Percentiles rank a stretch among this genome's conserved stretches.
Evolutionary conservation across 1,140 invertebrate species (phyloP).

Genomic region (Matsumurasca onukii): DNA sequence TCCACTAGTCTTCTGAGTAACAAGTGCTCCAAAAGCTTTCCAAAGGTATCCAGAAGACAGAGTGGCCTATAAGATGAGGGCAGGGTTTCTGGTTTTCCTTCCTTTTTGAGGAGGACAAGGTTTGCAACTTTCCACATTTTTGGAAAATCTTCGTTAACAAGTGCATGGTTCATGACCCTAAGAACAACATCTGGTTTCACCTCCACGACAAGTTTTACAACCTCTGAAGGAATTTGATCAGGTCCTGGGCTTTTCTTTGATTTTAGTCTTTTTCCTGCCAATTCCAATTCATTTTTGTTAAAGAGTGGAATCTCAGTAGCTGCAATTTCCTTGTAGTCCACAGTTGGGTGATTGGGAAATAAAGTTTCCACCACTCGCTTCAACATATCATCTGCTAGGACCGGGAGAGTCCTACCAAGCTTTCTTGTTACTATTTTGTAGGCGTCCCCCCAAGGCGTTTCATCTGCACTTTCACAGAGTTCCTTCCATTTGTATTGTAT

Average conservation of each 20-base stretch:
- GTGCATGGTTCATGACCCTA: background rate
- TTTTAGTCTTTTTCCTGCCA: background rate
- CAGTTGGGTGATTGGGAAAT: background rate
- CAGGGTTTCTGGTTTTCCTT: background rate
- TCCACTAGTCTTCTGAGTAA: background rate
- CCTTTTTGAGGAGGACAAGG: background rate
- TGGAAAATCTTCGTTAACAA: background rate
- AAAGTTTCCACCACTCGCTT: background rate
- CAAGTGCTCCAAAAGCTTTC: too few relatives aligned
- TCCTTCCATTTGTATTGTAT: background rate
- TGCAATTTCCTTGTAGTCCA: background rate
- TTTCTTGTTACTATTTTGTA: too few relatives aligned
- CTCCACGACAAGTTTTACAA: background rate
- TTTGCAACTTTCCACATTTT: background rate
- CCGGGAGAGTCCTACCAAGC: background rate
- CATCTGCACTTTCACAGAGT: background rate
- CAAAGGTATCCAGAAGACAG: background rate
- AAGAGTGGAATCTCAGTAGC: background rate
- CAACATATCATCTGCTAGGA: background rate
- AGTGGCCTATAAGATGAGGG: background rate
- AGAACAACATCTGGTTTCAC: background rate
- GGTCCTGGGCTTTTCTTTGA: background rate
- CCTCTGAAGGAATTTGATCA: background rate
- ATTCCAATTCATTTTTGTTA: background rate
- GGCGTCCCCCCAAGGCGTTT: background rate